Evolutionary conservation across 2,797 vertebrate genomes (phyloP).

Genomic region (Nannoperca australis): DNA sequence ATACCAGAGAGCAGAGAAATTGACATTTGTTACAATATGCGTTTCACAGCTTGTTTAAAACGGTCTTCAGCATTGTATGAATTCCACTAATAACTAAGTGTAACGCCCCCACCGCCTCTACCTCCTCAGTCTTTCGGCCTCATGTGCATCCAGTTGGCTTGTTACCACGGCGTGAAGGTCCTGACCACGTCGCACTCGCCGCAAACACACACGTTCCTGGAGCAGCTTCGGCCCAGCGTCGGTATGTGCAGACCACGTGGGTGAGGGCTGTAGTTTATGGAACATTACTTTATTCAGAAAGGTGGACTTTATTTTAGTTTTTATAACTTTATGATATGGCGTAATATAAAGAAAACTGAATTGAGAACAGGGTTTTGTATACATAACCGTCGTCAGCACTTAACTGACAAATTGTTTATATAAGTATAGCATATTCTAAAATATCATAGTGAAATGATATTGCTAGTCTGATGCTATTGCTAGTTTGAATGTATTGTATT

Average conservation of each 20-base stretch:
- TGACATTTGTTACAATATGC: not conserved
- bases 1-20: too few relatives aligned
- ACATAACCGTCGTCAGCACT: too few relatives aligned
- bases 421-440: too few relatives aligned
- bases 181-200: slow-evolving; percentile 88
- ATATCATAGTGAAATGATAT: too few relatives aligned
- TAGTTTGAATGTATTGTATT: too few relatives aligned
- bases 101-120: not conserved
- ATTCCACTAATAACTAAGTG: not conserved
- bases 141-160: slow-evolving; percentile 93
- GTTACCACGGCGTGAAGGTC: slow-evolving; percentile 93
- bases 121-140: slow-evolving; percentile 88
- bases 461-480: too few relatives aligned
- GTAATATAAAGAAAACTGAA: too few relatives aligned
- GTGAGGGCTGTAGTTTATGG: not conserved
- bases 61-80: not conserved
- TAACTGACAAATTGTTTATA: too few relatives aligned
- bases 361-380: too few relatives aligned
- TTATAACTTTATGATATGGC: too few relatives aligned
- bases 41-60: not conserved
- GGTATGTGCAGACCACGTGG: slow-evolving; percentile 75
- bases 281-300: too few relatives aligned
- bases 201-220: slow-evolving; percentile 90
- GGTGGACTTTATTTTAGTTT: too few relatives aligned
- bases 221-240: slow-evolving; percentile 89